phyloP scores from a whole-genome alignment of 2,888 invertebrate species.

The Drosophila recens region DNA sequence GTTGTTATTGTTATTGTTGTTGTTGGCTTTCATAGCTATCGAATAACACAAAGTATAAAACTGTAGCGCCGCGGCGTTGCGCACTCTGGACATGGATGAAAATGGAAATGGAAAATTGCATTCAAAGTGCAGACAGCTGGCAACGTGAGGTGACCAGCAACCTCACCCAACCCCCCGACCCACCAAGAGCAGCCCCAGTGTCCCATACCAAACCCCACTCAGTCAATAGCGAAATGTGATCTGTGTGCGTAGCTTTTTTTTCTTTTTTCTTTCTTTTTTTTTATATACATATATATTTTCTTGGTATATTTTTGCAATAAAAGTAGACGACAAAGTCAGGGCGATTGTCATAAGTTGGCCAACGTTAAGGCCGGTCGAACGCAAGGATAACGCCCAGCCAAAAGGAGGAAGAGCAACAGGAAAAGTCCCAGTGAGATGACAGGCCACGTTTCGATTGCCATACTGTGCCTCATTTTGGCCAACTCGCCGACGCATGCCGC shows the following conservation, averaged over 20 bases:
- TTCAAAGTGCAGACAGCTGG: constrained; percentile 56
- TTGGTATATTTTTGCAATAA: constrained; percentile 57
- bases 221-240: constrained; percentile 59
- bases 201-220: not conserved
- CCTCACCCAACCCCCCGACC: not conserved
- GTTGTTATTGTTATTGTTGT: constrained; percentile 32
- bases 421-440: constrained; percentile 32
- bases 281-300: constrained; percentile 7
- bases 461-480: constrained; percentile 47
- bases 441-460: constrained; percentile 23
- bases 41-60: constrained; percentile 62
- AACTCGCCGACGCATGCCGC: constrained; percentile 26
- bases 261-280: constrained; percentile 60
- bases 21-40: constrained; percentile 64
- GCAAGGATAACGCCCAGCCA: constrained; percentile 42
- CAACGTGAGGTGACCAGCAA: constrained; percentile 68
- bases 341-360: constrained; percentile 71
- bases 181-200: not conserved
- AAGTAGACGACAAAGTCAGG: constrained; percentile 66
- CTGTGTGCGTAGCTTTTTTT: constrained; percentile 24
- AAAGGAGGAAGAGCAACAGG: constrained; percentile 3
- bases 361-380: constrained; percentile 48
- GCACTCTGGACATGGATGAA: constrained; percentile 19
- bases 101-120: constrained; percentile 62
- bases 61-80: constrained; percentile 21